Base-by-base conservation (phyloP, 1,140 invertebrate genomes). In the Diprion similis region DNA sequence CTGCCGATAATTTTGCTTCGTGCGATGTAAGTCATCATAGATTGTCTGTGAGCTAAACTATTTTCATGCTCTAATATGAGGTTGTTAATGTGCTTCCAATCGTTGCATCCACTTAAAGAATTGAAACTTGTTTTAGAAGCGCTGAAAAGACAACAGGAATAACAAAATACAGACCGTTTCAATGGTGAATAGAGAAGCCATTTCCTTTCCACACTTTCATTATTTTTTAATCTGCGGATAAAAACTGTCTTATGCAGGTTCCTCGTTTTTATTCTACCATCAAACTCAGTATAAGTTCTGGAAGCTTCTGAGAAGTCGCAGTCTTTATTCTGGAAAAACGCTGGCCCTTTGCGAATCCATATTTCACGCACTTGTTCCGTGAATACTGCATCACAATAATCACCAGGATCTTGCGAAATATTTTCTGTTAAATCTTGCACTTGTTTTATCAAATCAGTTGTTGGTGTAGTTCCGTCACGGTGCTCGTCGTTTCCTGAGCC, bases 21-120 rank as follows among this genome's bases (percentile, higher is more conserved):
- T 74, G 72, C 75, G 45, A 76, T 59, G 73, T 76, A 76, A 74
- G 67, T 74, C 59, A 74, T 70, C 74, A 75, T 73, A 59, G 66
- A 73, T 75, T 75, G 65, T 66, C 48, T 74, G 59, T 76, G 75
- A 18, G 68, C 51, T 75, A 24, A 48, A 18, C 0, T 64, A 69
- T 76, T 76, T 74, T 76, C 73, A 76, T 76, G 75, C 59, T 10
- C 18, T 74, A 71, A 68, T 51, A 76, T 46, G 19, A 73, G 64
- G 65, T 75, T 37, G 67, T 74, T 67, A 71, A 74, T 74, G 45
- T 76, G 72, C 65, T 76, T 76, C 75, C 69, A 76, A 76, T 74
- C 72, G 67, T 76, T 74, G 70, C 72, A 76, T 71, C 75, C 75
- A 66, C n/a, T 71, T 47, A 10, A 24, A 74, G 72, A 76, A 69